These are phyloP conservation scores for Polypedilum pembai DNA, from an alignment of 1,140 invertebrate species.

Conservation along the genomic window DNA sequence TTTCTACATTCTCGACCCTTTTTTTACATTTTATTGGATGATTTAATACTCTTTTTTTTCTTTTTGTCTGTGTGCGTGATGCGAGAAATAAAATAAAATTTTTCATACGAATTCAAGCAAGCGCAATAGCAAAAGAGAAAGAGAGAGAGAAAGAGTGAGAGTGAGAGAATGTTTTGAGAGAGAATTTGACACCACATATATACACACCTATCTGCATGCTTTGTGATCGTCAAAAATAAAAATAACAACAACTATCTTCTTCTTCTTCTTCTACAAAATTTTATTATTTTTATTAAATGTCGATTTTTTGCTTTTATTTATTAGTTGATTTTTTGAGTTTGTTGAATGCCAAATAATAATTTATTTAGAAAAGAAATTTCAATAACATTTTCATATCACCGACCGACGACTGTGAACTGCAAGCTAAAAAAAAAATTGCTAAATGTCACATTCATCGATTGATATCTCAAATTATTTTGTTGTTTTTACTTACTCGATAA, in stretches of 20 bases:
- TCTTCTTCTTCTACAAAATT: no score
- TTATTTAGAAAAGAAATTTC: neutral
- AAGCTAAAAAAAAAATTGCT: neutral
- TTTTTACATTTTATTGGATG: neutral
- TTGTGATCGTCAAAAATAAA: neutral
- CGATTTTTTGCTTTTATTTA: neutral
- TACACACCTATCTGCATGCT: neutral
- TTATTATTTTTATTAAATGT: no score
- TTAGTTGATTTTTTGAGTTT: neutral
- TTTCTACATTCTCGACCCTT: no score
- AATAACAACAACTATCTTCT: neutral
- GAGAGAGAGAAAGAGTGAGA: neutral
- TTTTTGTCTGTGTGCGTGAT: neutral
- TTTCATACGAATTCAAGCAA: no score
- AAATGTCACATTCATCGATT: constrained; percentile 21
- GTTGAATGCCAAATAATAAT: neutral
- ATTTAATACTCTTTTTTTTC: neutral
- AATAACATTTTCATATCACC: constrained; percentile 15
- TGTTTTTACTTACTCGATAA: constrained; percentile 21
- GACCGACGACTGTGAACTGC: constrained; percentile 27
- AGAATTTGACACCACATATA: neutral
- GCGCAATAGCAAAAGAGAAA: no score
- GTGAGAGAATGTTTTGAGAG: neutral
- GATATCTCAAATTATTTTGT: constrained; percentile 24
- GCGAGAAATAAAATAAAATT: neutral